These are phyloP conservation scores for Aeoliscus strigatus DNA, from an alignment of 2,797 vertebrate species.

Conservation along the genomic window DNA sequence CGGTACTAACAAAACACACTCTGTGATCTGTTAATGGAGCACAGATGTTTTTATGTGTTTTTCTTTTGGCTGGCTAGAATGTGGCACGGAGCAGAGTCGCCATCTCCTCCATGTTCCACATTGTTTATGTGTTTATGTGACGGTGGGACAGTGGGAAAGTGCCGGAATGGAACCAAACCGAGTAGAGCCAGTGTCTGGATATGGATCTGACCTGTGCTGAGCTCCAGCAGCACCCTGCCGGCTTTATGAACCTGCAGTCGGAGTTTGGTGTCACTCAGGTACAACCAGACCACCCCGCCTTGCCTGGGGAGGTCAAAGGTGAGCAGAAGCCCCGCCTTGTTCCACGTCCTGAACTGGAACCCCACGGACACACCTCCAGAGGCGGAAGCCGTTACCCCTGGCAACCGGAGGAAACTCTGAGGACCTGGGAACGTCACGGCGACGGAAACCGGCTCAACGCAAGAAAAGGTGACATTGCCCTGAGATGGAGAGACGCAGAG, in stretches of 20 bases:
- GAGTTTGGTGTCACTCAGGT: constrained; percentile 73
- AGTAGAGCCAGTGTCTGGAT: no score
- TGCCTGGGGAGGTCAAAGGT: constrained; percentile 73
- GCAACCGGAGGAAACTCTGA: constrained; percentile 81
- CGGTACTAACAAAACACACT: no score
- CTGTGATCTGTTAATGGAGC: no score
- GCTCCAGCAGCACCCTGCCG: constrained; percentile 68
- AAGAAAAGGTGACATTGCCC: constrained; percentile 92
- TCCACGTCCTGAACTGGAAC: constrained; percentile 91
- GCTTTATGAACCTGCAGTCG: constrained; percentile 74
- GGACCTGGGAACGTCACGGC: constrained; percentile 81
- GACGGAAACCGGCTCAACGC: constrained; percentile 81
- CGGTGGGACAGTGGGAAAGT: no score
- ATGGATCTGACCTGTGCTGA: constrained; percentile 85
- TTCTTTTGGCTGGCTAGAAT: no score
- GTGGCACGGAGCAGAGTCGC: no score
- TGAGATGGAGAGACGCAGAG: constrained; percentile 41
- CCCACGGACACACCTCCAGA: constrained; percentile 74
- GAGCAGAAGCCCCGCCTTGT: constrained; percentile 81
- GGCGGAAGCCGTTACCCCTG: constrained; percentile 66
- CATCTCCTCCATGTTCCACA: no score
- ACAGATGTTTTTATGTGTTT: no score
- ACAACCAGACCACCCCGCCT: constrained; percentile 68
- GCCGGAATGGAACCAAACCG: no score
- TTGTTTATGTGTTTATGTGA: no score